A percentile compares a stretch with the other conserved stretches of the same genome.
Conservation (phyloP, 2,888 invertebrate species). For the Drosophila neutralis region DNA sequence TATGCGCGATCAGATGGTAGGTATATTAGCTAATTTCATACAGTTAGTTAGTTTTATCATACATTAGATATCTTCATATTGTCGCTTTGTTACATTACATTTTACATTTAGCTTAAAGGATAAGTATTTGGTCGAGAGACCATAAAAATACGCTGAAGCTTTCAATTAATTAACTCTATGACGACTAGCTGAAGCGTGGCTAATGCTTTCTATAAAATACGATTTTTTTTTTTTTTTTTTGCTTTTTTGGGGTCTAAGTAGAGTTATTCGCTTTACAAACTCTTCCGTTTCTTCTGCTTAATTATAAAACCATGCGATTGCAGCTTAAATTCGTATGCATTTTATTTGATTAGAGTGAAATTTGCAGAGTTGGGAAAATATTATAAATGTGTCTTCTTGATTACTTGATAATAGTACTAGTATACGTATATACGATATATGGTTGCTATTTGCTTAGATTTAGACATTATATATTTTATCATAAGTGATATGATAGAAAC, state of each 20-base stretch:
- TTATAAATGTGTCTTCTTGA: conserved; percentile 14
- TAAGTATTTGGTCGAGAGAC: conserved; percentile 55
- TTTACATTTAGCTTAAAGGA: conserved; percentile 70
- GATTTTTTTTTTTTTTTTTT: neutral
- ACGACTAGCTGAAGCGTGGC: conserved; percentile 76
- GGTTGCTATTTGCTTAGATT: conserved; percentile 43
- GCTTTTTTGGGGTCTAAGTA: conserved; percentile 26
- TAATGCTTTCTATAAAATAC: conserved; percentile 52
- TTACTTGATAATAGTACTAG: conserved; percentile 35
- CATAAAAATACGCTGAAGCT: conserved; percentile 73
- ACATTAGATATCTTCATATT: conserved; percentile 73
- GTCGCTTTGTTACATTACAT: conserved; percentile 78
- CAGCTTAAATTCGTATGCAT: conserved; percentile 77
- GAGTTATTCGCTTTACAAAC: conserved; percentile 35
- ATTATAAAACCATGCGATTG: conserved; percentile 73
- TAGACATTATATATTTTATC: conserved; percentile 44
- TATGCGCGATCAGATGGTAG: conserved; percentile 42
- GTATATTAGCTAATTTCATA: conserved; percentile 51
- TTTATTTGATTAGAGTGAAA: conserved; percentile 35
- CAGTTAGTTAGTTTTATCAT: conserved; percentile 63
- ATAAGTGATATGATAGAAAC: conserved; percentile 72
- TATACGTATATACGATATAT: conserved; percentile 33
- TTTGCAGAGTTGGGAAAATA: conserved; percentile 14
- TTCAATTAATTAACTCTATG: conserved; percentile 58
- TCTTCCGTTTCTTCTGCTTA: conserved; percentile 1